phyloP scores from a whole-genome alignment of 2,113 vertebrate genomes.

The Edolisoma coerulescens region DNA sequence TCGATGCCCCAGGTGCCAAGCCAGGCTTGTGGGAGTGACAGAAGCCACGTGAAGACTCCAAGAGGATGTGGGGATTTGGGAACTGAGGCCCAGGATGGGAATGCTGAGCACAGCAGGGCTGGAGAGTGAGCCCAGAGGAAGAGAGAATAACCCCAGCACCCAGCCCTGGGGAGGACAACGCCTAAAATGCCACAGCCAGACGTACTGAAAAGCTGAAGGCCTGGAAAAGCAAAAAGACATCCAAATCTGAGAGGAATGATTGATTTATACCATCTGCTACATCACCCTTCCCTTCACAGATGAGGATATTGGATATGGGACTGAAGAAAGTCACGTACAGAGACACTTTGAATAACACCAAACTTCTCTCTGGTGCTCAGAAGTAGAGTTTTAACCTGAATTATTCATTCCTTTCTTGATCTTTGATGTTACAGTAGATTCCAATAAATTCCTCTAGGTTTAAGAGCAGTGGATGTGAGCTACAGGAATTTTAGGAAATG shows the following conservation, averaged over 20 bases:
- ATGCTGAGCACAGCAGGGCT: background rate
- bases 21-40: background rate
- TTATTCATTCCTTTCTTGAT: background rate
- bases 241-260: background rate
- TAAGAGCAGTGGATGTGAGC: background rate
- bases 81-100: background rate
- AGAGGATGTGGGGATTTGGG: background rate
- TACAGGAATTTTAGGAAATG: background rate
- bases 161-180: background rate
- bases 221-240: background rate
- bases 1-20: background rate
- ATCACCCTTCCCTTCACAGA: background rate
- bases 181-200: background rate
- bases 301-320: rapidly evolving
- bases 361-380: background rate
- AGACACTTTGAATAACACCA: background rate
- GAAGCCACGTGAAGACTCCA: rapidly evolving
- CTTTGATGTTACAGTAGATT: background rate
- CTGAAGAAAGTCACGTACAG: background rate
- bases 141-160: background rate
- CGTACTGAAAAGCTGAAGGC: background rate
- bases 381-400: rapidly evolving
- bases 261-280: background rate
- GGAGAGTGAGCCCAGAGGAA: background rate
- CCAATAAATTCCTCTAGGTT: background rate